A percentile compares a stretch with the other conserved stretches of the same genome.
phyloP scores from a whole-genome alignment of 2,113 vertebrate genomes.

The Connochaetes taurinus region DNA sequence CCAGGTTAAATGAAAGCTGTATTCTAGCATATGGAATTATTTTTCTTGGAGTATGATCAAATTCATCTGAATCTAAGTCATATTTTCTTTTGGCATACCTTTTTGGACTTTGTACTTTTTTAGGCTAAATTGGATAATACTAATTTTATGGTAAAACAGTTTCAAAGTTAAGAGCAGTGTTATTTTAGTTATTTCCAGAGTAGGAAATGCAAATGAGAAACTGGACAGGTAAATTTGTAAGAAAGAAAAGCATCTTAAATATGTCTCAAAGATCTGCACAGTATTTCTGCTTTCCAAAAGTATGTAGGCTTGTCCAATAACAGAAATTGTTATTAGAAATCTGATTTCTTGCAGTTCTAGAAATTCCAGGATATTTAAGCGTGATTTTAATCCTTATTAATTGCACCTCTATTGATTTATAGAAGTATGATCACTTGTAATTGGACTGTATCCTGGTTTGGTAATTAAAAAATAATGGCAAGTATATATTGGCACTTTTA shows the following conservation, averaged over 20 bases:
- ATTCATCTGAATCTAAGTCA: background rate
- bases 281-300: constrained; percentile 16
- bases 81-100: background rate
- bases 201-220: background rate
- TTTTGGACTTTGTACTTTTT: background rate
- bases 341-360: background rate
- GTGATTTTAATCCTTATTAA: background rate
- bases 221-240: background rate
- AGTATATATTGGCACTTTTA: background rate
- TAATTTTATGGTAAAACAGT: constrained; percentile 14
- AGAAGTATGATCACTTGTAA: background rate
- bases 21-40: background rate
- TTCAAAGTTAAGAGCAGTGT: constrained; percentile 15
- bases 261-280: background rate
- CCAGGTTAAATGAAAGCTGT: background rate
- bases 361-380: background rate
- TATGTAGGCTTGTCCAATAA: background rate
- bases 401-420: background rate
- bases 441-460: background rate
- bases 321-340: constrained; percentile 7
- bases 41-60: background rate
- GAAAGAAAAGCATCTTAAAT: background rate
- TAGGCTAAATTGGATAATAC: background rate
- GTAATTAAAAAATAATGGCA: constrained; percentile 1
- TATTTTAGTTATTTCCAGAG: background rate